Percentiles rank a stretch among this genome's conserved stretches.
phyloP scores from a whole-genome alignment of 2,113 vertebrate genomes.

The Acrocephalus kingi region DNA sequence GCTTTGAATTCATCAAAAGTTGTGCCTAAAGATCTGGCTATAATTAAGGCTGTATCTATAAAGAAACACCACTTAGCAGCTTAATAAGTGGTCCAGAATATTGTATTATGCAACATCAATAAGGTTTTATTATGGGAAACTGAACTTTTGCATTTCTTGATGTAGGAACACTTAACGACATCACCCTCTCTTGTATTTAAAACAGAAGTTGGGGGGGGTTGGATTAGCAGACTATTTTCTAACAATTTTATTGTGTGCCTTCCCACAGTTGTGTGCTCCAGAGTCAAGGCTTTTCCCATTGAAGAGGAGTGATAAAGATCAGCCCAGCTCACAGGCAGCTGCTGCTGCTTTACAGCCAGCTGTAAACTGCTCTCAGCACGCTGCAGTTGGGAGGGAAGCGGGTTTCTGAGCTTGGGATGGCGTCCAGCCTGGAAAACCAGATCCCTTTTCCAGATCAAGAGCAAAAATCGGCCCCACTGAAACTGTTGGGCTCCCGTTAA shows the following conservation, averaged over 20 bases:
- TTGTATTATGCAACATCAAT: not conserved
- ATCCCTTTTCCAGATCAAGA: not conserved
- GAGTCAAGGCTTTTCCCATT: not conserved
- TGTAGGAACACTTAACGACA: not conserved
- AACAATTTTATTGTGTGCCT: constrained; percentile 6
- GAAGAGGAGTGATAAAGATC: constrained; percentile 10
- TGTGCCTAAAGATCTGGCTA: constrained; percentile 4
- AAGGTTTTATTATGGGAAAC: constrained; percentile 32
- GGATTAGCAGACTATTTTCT: constrained; percentile 12
- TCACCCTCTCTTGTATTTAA: constrained; percentile 3
- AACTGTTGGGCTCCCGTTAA: not conserved
- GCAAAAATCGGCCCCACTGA: not conserved
- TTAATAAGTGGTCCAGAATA: not conserved
- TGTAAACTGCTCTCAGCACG: not conserved
- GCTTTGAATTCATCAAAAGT: not conserved
- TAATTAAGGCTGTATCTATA: constrained; percentile 30
- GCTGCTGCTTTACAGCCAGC: constrained; percentile 6
- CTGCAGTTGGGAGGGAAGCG: not conserved
- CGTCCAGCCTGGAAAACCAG: not conserved
- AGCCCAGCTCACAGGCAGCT: not conserved
- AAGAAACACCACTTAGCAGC: constrained; percentile 16
- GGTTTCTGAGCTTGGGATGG: not conserved
- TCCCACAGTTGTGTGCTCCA: constrained; percentile 14
- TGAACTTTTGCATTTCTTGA: not conserved
- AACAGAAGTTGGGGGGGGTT: not conserved